Base-by-base conservation (phyloP, 2,113 vertebrate genomes). In the Xenus cinereus region DNA sequence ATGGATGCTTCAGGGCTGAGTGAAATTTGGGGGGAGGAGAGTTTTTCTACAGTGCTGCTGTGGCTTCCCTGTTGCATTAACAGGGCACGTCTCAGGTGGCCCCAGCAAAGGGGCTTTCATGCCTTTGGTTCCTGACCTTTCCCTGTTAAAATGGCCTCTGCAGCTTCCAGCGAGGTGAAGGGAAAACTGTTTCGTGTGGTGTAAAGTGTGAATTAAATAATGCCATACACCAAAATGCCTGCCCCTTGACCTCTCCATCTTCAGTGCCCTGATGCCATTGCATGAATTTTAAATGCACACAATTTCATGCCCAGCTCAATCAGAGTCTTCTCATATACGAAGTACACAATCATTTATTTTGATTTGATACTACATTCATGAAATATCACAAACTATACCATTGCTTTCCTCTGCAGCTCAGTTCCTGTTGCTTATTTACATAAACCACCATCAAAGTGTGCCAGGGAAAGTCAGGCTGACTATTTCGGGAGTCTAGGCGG, bases 61-160 rank as follows among this genome's bases (percentile, higher is more conserved):
- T 35, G 7, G 6, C 23, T 83, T 75, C 8, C 37, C 10, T 54
- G 14, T 48, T 66, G 46, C n/a, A 45, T 54, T 69, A 69, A 28
- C n/a, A 24, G 0, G 3, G 5, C 1, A 0, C 8, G 3, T 32
- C 7, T 67, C 57, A 46, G 8, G 14, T 45, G 37, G 11, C 19
- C 19, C 7, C 57, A 35, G 51, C 24, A 72, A 94, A 79, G 37
- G 18, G 32, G 6, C 2, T 57, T 85, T 88, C 62, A 32, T 48
- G 21, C 15, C 10, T 77, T 62, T 86, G 16, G 11, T 50, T 72
- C 17, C 51, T 86, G 6, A 54, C 17, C 57, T 50, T 76, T 72
- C 4, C 23, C 22, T n/a, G 20, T 68, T 76, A 19, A 83, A 83
- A 76, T 4, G 28, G 19, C 12, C 37, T 86, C 76, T 72, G 32